Evolutionary conservation across 2,113 vertebrate species (phyloP).

Genomic region (Macrotus californicus): DNA sequence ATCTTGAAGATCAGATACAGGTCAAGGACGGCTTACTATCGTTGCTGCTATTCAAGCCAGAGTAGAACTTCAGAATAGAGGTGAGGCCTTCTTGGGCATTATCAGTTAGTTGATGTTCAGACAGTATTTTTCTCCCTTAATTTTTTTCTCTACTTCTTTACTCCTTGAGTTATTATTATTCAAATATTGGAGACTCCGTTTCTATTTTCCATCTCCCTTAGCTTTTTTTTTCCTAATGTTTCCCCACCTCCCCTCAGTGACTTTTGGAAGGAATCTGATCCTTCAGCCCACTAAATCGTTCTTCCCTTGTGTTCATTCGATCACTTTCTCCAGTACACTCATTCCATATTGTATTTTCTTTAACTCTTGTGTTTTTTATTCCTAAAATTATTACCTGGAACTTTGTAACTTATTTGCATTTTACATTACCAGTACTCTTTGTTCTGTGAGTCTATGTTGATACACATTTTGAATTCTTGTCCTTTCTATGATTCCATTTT

Average conservation of each 20-base stretch:
- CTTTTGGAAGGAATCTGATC: not conserved
- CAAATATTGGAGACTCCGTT: not conserved
- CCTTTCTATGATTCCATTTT: not conserved
- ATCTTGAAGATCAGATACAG: not conserved
- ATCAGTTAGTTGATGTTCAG: not conserved
- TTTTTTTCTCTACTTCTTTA: not conserved
- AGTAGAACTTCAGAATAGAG: not conserved
- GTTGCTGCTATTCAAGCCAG: not conserved
- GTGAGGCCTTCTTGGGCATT: not conserved
- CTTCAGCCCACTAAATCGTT: not conserved
- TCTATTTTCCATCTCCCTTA: not conserved
- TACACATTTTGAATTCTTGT: not conserved
- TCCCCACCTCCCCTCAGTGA: not conserved
- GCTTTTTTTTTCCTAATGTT: not conserved
- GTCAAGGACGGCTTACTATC: not conserved
- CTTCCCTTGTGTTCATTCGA: not conserved
- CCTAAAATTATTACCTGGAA: not conserved
- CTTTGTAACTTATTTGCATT: not conserved
- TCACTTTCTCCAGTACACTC: not conserved
- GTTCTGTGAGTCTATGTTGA: not conserved
- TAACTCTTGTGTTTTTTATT: not conserved
- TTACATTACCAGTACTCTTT: not conserved
- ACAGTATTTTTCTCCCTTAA: not conserved
- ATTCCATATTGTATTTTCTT: not conserved
- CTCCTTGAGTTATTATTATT: not conserved